Evolutionary conservation across 2,797 vertebrate species (phyloP), one percentile per base, ranked within the genome.

Genomic region (Meda fulgida): DNA sequence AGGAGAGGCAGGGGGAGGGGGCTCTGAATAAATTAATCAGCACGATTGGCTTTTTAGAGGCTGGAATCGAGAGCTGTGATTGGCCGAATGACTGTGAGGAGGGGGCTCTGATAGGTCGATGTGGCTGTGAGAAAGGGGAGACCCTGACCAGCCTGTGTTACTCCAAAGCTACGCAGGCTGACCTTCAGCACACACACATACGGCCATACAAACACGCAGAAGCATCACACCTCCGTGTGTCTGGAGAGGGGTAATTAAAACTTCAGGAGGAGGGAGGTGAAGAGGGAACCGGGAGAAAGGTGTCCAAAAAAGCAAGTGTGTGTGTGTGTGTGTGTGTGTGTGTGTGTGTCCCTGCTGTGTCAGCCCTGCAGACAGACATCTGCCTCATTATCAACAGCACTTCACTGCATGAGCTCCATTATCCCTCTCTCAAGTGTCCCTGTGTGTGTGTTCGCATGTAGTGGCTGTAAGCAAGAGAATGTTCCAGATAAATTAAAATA

Each of bases 111-210:
- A 96, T 95, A 93, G 94, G 96, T 89, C 72, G 73, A 91, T 92
- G 88, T 93, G 93, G 93, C 96, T 96, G 96, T 97, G 96, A 97
- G 96, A 97, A 97, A 96, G 93, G 94, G 93, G 93, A 96, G 96
- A 96, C 97, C 96, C 90, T 91, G 93, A 94, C 95, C 94, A 93
- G 91, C 91, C 67, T 89, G 90, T 93, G 94, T 96, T 96, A 96
- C 96, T 96, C 93, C 75, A 90, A 92, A 89, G 95, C 92, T 95
- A 94, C 94, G 93, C 96, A 92, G 92, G 91, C 92, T 95, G 94
- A 90, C 88, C 89, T 87, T 90, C 81, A 89, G 65, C 87, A 86
- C 84, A 87, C 87, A 73, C 87, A 89, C 69, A 72, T 73, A 72
- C 19, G 7, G 40, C 19, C 43, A 84, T 75, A 36, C 76, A 84